phyloP scores from a whole-genome alignment of 2,113 vertebrate genomes.

The Uria aalge region DNA sequence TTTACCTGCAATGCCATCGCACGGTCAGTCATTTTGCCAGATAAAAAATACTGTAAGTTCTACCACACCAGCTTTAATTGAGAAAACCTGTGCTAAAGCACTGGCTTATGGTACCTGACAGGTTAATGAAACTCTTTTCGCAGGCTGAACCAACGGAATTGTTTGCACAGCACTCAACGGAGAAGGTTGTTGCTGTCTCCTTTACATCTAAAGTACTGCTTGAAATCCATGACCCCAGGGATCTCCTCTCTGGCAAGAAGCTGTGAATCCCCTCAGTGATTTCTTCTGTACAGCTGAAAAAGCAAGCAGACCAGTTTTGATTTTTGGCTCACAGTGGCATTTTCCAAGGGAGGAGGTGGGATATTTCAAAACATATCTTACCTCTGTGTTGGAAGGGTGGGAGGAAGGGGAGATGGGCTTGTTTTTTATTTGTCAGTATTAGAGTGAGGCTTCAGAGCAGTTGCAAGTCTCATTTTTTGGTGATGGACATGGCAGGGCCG shows the following conservation, averaged over 20 bases:
- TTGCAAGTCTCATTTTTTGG: neutral
- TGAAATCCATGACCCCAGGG: conserved; percentile 72
- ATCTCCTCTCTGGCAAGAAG: conserved; percentile 45
- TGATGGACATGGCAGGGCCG: neutral
- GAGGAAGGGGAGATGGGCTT: neutral
- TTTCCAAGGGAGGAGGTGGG: neutral
- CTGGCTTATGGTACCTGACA: conserved; percentile 52
- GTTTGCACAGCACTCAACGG: conserved; percentile 76
- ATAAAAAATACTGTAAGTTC: neutral
- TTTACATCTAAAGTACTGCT: conserved; percentile 60
- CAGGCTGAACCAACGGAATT: conserved; percentile 77
- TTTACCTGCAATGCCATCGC: neutral
- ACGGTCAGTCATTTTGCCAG: neutral
- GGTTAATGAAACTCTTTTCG: conserved; percentile 53
- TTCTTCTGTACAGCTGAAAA: conserved; percentile 75
- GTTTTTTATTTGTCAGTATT: neutral
- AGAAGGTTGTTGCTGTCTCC: neutral
- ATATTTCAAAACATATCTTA: neutral
- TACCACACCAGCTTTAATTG: neutral
- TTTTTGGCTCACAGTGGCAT: neutral
- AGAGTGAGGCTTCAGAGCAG: neutral
- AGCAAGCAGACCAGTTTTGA: neutral
- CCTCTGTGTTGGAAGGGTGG: neutral
- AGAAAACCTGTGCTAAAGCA: neutral
- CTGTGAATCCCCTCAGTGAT: conserved; percentile 70